Conservation (phyloP, 2,888 invertebrate genomes). For the Gibbula magus region DNA sequence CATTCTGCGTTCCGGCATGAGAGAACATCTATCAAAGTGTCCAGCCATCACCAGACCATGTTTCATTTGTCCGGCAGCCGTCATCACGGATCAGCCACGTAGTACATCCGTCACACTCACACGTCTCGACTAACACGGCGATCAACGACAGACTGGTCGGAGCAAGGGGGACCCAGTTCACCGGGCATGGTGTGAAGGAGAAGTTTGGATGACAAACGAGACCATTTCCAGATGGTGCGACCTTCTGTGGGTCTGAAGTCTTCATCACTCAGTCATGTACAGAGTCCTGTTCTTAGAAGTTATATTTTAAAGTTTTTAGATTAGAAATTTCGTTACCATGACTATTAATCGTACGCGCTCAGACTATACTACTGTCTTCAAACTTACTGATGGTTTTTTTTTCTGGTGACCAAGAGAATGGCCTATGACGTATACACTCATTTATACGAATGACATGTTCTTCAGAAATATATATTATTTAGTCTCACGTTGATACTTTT, state of each 20-base stretch:
- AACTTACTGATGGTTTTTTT: too few species aligned
- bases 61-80: background rate
- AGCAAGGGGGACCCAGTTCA: background rate
- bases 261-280: too few species aligned
- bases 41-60: background rate
- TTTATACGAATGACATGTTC: too few species aligned
- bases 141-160: background rate
- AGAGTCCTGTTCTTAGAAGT: too few species aligned
- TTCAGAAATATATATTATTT: too few species aligned
- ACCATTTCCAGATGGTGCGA: background rate
- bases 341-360: too few species aligned
- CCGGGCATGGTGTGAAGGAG: background rate
- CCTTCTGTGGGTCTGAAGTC: background rate
- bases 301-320: too few species aligned
- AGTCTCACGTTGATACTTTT: too few species aligned
- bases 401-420: too few species aligned
- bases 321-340: too few species aligned
- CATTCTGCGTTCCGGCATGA: background rate
- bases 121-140: background rate
- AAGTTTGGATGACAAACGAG: background rate
- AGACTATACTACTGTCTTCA: too few species aligned
- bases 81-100: background rate
- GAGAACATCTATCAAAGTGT: background rate
- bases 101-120: slow-evolving; percentile 1
- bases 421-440: too few species aligned